Evolutionary conservation across 2,797 vertebrate species (phyloP).

Genomic region (Columba guinea): DNA sequence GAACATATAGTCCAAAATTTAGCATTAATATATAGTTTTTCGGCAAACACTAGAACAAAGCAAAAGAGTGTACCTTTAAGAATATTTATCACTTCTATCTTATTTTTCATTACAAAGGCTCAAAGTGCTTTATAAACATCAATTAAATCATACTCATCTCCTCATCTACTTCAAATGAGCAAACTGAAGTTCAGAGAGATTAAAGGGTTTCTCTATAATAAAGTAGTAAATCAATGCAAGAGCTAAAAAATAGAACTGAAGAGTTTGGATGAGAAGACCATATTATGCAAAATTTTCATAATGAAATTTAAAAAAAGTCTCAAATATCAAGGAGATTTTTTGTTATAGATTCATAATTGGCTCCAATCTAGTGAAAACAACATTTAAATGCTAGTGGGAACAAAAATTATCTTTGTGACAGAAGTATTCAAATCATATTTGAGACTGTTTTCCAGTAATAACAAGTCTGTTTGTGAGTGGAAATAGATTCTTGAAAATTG

Average conservation of each 20-base stretch:
- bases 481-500: neutral
- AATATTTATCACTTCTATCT: neutral
- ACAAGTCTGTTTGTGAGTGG: neutral
- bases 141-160: neutral
- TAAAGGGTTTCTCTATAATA: neutral
- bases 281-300: neutral
- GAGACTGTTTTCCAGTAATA: constrained; percentile 7
- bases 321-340: neutral
- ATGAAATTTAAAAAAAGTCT: neutral
- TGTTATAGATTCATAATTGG: neutral
- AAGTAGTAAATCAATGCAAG: neutral
- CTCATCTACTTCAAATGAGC: neutral
- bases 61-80: neutral
- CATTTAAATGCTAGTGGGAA: neutral
- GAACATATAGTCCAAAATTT: neutral
- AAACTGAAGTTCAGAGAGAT: constrained; percentile 4
- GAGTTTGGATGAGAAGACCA: neutral
- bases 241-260: neutral
- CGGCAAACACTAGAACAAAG: neutral
- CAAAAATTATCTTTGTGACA: neutral
- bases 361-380: neutral
- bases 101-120: neutral
- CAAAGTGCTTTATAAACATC: neutral
- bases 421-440: constrained; percentile 22
- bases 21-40: neutral